Percentiles rank a stretch among this genome's conserved stretches.
phyloP scores from a whole-genome alignment of 2,113 vertebrate species.

The Felis catus region DNA sequence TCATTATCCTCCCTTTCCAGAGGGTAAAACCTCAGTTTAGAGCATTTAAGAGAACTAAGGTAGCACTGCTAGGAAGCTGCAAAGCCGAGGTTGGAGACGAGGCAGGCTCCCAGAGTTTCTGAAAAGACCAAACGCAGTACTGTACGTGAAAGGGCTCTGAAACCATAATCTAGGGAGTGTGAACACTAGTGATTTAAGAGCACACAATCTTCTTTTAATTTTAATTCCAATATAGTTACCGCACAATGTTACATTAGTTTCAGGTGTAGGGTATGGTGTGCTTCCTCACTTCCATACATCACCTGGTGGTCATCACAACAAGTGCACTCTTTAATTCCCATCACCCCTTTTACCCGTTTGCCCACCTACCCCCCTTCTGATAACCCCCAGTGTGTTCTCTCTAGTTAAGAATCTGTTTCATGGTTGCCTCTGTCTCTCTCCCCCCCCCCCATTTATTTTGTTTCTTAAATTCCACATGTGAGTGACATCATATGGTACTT shows the following conservation, averaged over 20 bases:
- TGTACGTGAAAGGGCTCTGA: background rate
- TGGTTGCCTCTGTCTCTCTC: background rate
- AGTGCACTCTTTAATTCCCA: background rate
- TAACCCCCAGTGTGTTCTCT: background rate
- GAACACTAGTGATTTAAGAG: background rate
- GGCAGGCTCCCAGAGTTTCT: background rate
- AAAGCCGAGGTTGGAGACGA: background rate
- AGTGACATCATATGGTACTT: background rate
- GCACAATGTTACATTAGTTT: background rate
- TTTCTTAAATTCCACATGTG: background rate
- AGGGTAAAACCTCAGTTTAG: background rate
- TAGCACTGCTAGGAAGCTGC: background rate
- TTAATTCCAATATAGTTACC: background rate
- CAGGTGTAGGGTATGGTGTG: background rate
- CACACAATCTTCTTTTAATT: background rate
- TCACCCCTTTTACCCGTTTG: background rate
- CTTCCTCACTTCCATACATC: background rate
- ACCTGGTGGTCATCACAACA: background rate
- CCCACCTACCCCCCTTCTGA: background rate
- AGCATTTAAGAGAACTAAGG: background rate
- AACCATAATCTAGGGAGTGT: background rate
- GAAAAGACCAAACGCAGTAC: background rate
- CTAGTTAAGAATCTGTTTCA: background rate
- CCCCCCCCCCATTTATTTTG: background rate
- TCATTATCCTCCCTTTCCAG: background rate